Base-by-base conservation (phyloP, 2,888 invertebrate genomes). In the Rotaria magnacalcarata region DNA sequence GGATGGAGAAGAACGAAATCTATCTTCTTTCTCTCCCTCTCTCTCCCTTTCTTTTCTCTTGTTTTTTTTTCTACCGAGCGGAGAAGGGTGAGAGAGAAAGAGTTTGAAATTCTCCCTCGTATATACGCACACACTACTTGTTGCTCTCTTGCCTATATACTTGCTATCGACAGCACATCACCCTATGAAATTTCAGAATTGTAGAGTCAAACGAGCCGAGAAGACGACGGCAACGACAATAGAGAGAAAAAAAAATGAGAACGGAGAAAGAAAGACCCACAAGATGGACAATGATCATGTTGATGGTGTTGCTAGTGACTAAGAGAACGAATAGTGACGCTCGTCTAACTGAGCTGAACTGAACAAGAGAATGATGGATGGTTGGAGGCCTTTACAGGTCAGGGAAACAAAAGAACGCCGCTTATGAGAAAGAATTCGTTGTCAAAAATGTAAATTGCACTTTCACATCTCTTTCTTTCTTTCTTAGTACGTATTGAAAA, bases 151-250 rank as follows among this genome's bases (percentile, higher is more conserved):
- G 84, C 84, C 54, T 54, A 84, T 50, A 50, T 84, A 84, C 54
- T 84, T 84, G 54, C 52, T 52, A 84, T 84, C 50, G 47, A 54
- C 84, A 52, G 52, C 47, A 47, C 52, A 84, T 52, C 54, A 47
- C n/a, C 84, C 84, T 84, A 54, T 84, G 84, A 50, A 84, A 52
- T 54, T 54, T 84, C 84, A 67, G 67, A 67, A 67, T 67, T 67
- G 67, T 67, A 67, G 67, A 67, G 67, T 67, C 67, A 67, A 67
- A 67, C 67, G 67, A 67, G 67, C 67, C 67, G 34, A 67, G 67
- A 67, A 67, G 67, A 67, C 67, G 67, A 67, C 67, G 67, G 67
- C 34, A 67, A 67, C 67, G 67, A 67, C 67, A 67, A 67, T 67
- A 67, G 67, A 67, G 34, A 67, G 67, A 67, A 67, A 34, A 67